Evolutionary conservation across 2,888 invertebrate genomes (phyloP).

Genomic region (Flabesymbios commensalis): DNA sequence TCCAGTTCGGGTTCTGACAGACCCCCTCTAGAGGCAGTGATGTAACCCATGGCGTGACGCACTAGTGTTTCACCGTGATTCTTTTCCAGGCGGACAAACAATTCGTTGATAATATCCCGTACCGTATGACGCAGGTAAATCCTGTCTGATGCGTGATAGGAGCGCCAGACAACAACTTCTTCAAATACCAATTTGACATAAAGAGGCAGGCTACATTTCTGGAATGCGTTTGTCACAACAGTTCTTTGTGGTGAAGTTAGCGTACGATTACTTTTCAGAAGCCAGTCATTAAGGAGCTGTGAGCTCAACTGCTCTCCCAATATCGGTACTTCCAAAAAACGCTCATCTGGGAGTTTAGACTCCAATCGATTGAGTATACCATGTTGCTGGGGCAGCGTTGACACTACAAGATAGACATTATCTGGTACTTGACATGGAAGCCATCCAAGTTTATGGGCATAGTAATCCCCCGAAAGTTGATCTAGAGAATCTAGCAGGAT

Average conservation of each 20-base stretch:
- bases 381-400: slow-evolving; percentile 37
- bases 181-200: slow-evolving; percentile 43
- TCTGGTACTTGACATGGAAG: slow-evolving; percentile 43
- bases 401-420: slow-evolving; percentile 46
- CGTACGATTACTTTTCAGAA: slow-evolving; percentile 67
- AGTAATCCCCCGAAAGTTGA: slow-evolving; percentile 38
- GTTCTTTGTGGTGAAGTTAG: slow-evolving; percentile 37
- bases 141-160: slow-evolving; percentile 30
- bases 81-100: slow-evolving; percentile 44
- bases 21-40: slow-evolving; percentile 44
- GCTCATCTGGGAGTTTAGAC: slow-evolving; percentile 85
- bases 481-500: slow-evolving; percentile 48
- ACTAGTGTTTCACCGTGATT: slow-evolving; percentile 44
- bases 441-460: slow-evolving; percentile 50
- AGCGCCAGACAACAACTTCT: slow-evolving; percentile 43
- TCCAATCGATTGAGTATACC: slow-evolving; percentile 68
- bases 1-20: slow-evolving; percentile 49
- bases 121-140: slow-evolving; percentile 22
- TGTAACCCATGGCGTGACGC: slow-evolving; percentile 41
- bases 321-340: slow-evolving; percentile 71
- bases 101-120: slow-evolving; percentile 33
- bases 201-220: slow-evolving; percentile 41
- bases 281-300: slow-evolving; percentile 63
- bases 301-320: slow-evolving; percentile 10
- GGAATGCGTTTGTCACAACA: slow-evolving; percentile 39